Evolutionary conservation across 2,113 vertebrate genomes (phyloP).

Genomic region (Hypocryptadius cinnamomeus): DNA sequence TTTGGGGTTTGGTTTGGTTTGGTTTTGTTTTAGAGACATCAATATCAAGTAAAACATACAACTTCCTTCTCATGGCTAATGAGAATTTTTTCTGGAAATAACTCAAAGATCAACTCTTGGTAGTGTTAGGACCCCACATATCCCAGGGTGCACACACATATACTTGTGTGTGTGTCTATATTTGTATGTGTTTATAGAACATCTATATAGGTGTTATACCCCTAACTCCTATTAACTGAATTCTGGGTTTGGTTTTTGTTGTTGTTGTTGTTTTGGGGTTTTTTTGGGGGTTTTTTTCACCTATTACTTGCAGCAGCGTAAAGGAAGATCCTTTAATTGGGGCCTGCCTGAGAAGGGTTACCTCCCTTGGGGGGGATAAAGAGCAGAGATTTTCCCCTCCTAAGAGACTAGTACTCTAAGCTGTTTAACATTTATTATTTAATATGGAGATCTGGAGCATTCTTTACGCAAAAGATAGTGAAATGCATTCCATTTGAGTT

Average conservation of each 20-base stretch:
- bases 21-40: background rate
- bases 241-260: background rate
- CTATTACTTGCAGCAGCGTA: background rate
- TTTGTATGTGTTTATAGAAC: background rate
- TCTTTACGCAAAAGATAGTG: background rate
- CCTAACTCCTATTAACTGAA: background rate
- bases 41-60: background rate
- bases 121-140: background rate
- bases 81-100: background rate
- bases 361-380: background rate
- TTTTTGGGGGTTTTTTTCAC: too few relatives aligned
- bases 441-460: background rate
- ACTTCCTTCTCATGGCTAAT: background rate
- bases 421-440: background rate
- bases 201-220: accelerated
- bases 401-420: background rate
- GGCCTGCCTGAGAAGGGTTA: background rate
- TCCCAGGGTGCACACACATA: background rate
- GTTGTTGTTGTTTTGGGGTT: too few relatives aligned
- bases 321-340: background rate
- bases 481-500: background rate
- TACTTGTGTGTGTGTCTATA: accelerated
- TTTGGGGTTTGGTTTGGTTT: background rate
- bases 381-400: background rate
- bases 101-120: background rate